Base-by-base conservation (phyloP, 2,888 invertebrate genomes). In the Emmelina monodactyla region DNA sequence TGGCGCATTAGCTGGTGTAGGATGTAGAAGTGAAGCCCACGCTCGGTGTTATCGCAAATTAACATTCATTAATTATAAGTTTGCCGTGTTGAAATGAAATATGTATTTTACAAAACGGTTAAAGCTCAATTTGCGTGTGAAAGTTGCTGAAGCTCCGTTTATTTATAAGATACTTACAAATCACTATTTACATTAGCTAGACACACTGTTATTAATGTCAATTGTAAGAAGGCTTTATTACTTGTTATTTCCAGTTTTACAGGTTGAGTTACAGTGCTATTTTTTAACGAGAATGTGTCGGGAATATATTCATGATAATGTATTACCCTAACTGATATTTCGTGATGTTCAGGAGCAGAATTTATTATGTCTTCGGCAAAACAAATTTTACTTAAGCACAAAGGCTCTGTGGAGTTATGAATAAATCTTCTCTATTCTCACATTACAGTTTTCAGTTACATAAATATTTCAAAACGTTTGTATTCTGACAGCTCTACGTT, bases 21-120 rank as follows among this genome's bases (percentile, higher is more conserved):
- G 9, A 19, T 19, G 9, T 19, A 5, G 19, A 6, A 19, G 19
- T 19, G 9, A 9, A 19, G 25, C 25, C 25, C 25, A 25, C 25
- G 25, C n/a, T 25, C 25, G n/a, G 6, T 6, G 11, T 25, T 32
- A 41, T 53, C 53, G 43, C 58, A 60, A 60, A 64, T 62, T 51
- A 58, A 49, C 38, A 50, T 55, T 58, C 51, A 62, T 64, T 66
- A 64, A 62, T 67, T 61, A 63, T 57, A 25, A n/a, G n/a, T n/a
- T n/a, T n/a, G n/a, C n/a, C n/a, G n/a, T 10, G 25, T 25, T 25
- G 4, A 4, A 7, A 11, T 3, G n/a, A 3, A 3, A 11, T 7
- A 25, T 10, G 25, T n/a, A 25, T 25, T 25, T 25, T 4, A 25
- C n/a, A 25, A 25, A n/a, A n/a, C n/a, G n/a, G n/a, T n/a, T n/a